A percentile compares a stretch with the other conserved stretches of the same genome.
phyloP scores from a whole-genome alignment of 2,797 vertebrate species.

The Kryptolebias ocellatus region DNA sequence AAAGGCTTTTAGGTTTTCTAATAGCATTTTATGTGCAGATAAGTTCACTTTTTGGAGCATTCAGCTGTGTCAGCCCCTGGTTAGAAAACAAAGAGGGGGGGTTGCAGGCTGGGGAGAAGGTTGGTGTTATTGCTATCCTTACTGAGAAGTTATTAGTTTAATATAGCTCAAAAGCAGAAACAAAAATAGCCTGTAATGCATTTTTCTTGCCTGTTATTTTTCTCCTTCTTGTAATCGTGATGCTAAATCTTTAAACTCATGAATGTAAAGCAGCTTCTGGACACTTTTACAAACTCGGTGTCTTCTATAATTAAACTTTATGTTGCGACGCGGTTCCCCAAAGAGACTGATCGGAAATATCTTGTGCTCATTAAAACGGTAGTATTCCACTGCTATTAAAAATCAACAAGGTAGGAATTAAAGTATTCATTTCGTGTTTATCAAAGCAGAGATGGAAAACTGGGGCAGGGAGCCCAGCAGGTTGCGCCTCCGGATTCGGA shows the following conservation, averaged over 20 bases:
- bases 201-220: not conserved
- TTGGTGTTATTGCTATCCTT: slow-evolving; percentile 23
- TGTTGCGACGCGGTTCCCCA: not conserved
- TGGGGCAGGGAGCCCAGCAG: slow-evolving; percentile 25
- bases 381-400: slow-evolving; percentile 2
- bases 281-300: slow-evolving; percentile 26
- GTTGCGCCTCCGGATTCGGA: slow-evolving; percentile 26
- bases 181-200: not conserved
- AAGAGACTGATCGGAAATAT: not conserved
- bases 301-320: slow-evolving; percentile 20
- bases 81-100: slow-evolving; percentile 41
- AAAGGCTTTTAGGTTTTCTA: slow-evolving; percentile 21
- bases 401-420: slow-evolving; percentile 23
- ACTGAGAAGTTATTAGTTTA: slow-evolving; percentile 8
- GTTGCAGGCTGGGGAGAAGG: slow-evolving; percentile 20
- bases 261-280: not conserved
- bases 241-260: not conserved
- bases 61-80: slow-evolving; percentile 26
- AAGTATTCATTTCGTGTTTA: slow-evolving; percentile 27
- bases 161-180: slow-evolving; percentile 3
- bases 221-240: not conserved
- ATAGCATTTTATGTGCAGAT: slow-evolving; percentile 26
- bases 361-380: slow-evolving; percentile 26
- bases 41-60: slow-evolving; percentile 30
- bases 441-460: slow-evolving; percentile 11